Evolutionary conservation across 2,113 vertebrate genomes (phyloP), one percentile per base, ranked within the genome.

Genomic region (Cyanoderma ruficeps): DNA sequence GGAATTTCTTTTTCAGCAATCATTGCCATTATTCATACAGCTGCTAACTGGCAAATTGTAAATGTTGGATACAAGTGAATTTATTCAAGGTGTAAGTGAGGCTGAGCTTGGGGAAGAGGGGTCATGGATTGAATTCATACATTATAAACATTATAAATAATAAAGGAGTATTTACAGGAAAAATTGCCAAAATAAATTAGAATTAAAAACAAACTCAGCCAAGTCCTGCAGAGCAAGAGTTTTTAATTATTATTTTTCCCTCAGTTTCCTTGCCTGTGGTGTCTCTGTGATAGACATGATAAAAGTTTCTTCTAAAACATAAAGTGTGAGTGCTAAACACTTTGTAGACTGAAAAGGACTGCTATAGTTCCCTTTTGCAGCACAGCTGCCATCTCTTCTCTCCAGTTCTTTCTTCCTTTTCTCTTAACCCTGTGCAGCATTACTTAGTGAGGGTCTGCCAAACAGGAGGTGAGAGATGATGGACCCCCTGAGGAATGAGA

Each of bases 381-480:
- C 65, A 86, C 72, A 95, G 93, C 94, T 96, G 88, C 60, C 86
- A 72, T 78, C 71, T 31, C 42, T 77, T 88, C 61, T 95, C 64
- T 83, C 83, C 70, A 70, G 61, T 33, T 82, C 86, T 83, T 87
- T 94, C 83, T 93, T 57, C 64, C 69, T 93, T 90, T 96, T 92
- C 87, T 87, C 56, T 94, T 94, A 93, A 82, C 69, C 64, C 92
- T 83, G 69, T 76, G 86, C 90, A 89, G 82, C 78, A 95, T 95
- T 95, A 93, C 95, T 95, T 88, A 95, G 91, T 18, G 37, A 93
- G 93, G 75, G 78, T 87, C 86, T 97, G 94, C 81, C 88, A 97
- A 94, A 97, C 81, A 96, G 93, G 95, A 97, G 89, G 90, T 96
- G 93, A 96, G 94, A 97, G 96, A 96, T 96, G 96, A 96, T 96